Evolutionary conservation across 1,140 invertebrate species (phyloP).

Genomic region (Drosophila saltans): DNA sequence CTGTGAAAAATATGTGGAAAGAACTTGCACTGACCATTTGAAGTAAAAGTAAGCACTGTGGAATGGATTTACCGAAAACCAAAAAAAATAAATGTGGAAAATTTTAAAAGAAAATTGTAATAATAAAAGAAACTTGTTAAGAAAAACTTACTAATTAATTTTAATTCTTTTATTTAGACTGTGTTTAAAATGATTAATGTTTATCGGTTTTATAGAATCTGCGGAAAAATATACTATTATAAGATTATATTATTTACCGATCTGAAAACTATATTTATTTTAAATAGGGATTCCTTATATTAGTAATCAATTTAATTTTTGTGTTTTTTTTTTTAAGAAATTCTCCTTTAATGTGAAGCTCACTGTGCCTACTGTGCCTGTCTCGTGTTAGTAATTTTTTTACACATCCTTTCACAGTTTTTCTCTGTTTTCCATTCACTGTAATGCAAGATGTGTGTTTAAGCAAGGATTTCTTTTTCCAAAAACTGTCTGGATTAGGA

Average conservation of each 20-base stretch:
- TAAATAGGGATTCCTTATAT: too few species aligned
- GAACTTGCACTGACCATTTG: conserved; percentile 60
- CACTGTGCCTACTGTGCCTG: conserved; percentile 10
- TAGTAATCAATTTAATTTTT: too few species aligned
- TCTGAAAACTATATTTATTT: too few species aligned
- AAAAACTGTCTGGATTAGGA: conserved; percentile 36
- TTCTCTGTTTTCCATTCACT: conserved; percentile 5
- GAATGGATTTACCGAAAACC: not conserved
- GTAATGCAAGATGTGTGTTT: conserved; percentile 59
- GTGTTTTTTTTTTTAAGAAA: too few species aligned
- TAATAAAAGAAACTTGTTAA: too few species aligned
- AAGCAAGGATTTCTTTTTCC: conserved; percentile 46
- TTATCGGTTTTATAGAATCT: too few species aligned
- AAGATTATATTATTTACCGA: too few species aligned
- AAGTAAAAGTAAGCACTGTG: conserved; percentile 28
- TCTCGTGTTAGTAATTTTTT: conserved; percentile 51
- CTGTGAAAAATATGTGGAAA: conserved; percentile 32
- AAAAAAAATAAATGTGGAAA: not conserved
- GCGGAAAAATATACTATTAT: too few species aligned
- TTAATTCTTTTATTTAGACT: too few species aligned
- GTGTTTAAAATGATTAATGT: too few species aligned
- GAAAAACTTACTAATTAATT: too few species aligned
- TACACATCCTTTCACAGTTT: not conserved
- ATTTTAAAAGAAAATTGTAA: not conserved
- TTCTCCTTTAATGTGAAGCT: too few species aligned